Conservation (phyloP, 2,113 vertebrate species). For the Rhea americana region DNA sequence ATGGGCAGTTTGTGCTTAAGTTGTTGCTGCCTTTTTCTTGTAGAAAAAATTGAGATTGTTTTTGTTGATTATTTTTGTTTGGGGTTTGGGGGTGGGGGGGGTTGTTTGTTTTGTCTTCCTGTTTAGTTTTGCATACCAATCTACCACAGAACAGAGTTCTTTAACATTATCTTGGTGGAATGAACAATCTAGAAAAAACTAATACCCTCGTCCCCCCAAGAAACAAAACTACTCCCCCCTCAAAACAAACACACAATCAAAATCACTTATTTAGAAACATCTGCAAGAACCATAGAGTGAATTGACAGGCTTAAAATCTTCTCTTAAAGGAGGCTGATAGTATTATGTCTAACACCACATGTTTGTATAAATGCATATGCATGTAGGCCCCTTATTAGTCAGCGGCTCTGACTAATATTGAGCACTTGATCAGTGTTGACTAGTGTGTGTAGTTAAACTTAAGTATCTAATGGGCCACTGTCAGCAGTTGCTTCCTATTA, state of each 20-base stretch:
- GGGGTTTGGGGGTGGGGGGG: too few relatives aligned
- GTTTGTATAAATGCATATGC: constrained; percentile 1
- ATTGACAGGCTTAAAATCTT: background rate
- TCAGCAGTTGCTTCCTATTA: constrained; percentile 45
- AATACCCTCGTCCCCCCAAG: background rate
- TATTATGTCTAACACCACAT: constrained; percentile 10
- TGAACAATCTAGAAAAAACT: background rate
- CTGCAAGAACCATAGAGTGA: constrained; percentile 39
- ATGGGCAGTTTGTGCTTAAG: background rate
- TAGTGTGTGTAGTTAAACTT: constrained; percentile 52
- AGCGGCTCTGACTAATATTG: constrained; percentile 10
- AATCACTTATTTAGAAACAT: background rate
- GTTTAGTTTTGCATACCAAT: background rate
- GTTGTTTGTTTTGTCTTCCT: background rate
- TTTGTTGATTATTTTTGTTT: background rate
- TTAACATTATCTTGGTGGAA: background rate
- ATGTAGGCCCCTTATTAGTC: constrained; percentile 21
- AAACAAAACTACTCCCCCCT: background rate
- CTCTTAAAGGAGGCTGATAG: constrained; percentile 22
- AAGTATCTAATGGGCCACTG: constrained; percentile 35
- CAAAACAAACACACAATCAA: background rate
- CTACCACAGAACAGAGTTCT: background rate
- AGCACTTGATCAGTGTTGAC: constrained; percentile 14
- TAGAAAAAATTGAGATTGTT: background rate
- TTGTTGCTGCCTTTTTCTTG: background rate